Evolutionary conservation across 2,888 invertebrate species (phyloP).

Genomic region (Megamerina dolium): DNA sequence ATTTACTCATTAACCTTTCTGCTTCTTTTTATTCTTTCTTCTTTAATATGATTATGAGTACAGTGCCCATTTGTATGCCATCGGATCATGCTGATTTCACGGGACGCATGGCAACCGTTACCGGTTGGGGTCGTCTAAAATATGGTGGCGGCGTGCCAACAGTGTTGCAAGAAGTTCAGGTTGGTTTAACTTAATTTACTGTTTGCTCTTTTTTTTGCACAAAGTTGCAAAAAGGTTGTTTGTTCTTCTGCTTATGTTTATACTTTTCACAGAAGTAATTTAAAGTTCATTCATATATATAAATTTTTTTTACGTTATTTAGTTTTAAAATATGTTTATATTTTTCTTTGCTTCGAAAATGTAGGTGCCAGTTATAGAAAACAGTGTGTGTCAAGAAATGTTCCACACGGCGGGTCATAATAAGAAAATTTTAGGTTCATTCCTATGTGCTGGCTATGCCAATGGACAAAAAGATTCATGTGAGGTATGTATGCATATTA

Average conservation of each 20-base stretch:
- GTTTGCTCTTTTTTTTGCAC: neutral
- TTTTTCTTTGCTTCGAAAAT: conserved; percentile 34
- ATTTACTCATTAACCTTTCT: no score
- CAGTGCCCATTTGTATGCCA: conserved; percentile 89
- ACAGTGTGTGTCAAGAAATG: conserved; percentile 89
- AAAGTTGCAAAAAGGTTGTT: no score
- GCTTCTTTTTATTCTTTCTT: no score
- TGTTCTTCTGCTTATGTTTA: neutral
- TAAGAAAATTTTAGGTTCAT: conserved; percentile 79
- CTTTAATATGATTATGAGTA: conserved; percentile 18
- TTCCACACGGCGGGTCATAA: conserved; percentile 84
- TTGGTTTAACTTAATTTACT: conserved; percentile 26
- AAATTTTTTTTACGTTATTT: neutral
- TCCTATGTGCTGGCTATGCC: conserved; percentile 88
- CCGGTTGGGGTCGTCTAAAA: conserved; percentile 87
- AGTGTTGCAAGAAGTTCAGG: conserved; percentile 81
- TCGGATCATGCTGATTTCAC: conserved; percentile 72
- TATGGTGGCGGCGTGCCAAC: conserved; percentile 89
- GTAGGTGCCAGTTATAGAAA: conserved; percentile 87
- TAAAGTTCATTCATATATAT: neutral
- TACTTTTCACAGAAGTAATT: neutral
- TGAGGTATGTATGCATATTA: conserved; percentile 71
- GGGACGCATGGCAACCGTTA: conserved; percentile 80
- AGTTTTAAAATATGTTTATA: neutral
- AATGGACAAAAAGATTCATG: conserved; percentile 89